phyloP scores from a whole-genome alignment of 2,797 vertebrate genomes.

The Babyrousa celebensis region DNA sequence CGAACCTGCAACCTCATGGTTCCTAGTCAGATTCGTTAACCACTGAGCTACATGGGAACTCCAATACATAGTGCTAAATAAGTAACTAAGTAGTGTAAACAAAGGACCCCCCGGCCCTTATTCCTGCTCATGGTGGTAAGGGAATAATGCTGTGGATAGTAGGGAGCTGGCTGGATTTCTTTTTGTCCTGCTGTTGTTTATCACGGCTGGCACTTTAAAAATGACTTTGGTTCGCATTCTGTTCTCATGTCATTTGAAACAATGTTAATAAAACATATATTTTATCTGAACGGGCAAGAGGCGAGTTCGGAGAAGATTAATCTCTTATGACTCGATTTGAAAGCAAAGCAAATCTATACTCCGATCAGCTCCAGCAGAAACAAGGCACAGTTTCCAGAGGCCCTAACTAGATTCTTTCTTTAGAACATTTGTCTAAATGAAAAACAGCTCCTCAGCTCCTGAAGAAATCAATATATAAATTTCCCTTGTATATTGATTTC shows the following conservation, averaged over 20 bases:
- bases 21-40: too few species aligned
- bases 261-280: constrained; percentile 73
- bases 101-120: neutral
- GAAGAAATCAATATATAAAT: constrained; percentile 78
- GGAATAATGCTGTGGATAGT: neutral
- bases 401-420: constrained; percentile 63
- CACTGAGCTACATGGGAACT: too few species aligned
- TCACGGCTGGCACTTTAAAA: constrained; percentile 11
- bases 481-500: constrained; percentile 70
- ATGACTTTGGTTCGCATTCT: constrained; percentile 1
- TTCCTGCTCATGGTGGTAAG: neutral
- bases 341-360: constrained; percentile 63
- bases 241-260: constrained; percentile 58
- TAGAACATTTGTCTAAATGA: constrained; percentile 74
- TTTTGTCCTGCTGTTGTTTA: neutral
- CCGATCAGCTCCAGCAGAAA: constrained; percentile 10
- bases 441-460: constrained; percentile 57
- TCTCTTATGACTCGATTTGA: constrained; percentile 62
- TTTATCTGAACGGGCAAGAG: constrained; percentile 64
- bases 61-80: neutral
- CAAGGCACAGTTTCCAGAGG: neutral
- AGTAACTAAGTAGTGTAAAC: neutral
- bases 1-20: too few species aligned
- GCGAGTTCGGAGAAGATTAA: constrained; percentile 48
- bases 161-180: neutral